These are phyloP conservation scores for Fissipunctia ypsillon DNA, from an alignment of 2,888 invertebrate genomes.

Conservation along the genomic window DNA sequence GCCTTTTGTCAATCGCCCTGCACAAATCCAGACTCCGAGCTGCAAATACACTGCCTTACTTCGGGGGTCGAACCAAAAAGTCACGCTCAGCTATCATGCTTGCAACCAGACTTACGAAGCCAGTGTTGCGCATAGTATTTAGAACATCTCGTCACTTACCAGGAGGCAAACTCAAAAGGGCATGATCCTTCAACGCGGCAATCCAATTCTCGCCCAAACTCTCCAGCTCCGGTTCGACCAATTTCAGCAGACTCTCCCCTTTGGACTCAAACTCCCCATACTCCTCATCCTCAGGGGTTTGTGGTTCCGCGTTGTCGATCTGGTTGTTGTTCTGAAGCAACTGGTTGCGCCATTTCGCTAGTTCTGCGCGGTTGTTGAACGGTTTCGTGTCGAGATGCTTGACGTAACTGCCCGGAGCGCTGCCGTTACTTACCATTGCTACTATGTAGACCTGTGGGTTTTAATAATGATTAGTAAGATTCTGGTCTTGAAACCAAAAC, in stretches of 20 bases:
- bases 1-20: no score
- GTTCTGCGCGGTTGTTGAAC: constrained; percentile 82
- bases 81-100: no score
- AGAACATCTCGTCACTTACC: no score
- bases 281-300: constrained; percentile 87
- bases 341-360: constrained; percentile 85
- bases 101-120: no score
- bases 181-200: constrained; percentile 98
- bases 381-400: constrained; percentile 87
- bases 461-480: neutral
- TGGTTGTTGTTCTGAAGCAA: constrained; percentile 80
- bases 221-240: constrained; percentile 98
- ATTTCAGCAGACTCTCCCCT: constrained; percentile 95
- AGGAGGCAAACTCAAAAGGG: constrained; percentile 96
- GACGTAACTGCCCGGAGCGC: constrained; percentile 92
- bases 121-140: no score
- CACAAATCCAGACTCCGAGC: no score
- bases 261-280: constrained; percentile 94
- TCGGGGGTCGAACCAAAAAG: no score
- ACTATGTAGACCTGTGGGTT: constrained; percentile 95
- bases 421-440: constrained; percentile 95
- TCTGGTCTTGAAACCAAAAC: neutral
- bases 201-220: constrained; percentile 98
- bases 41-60: no score
- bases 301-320: constrained; percentile 78